phyloP scores from a whole-genome alignment of 2,797 vertebrate genomes.

The Euphonia xanthogaster region DNA sequence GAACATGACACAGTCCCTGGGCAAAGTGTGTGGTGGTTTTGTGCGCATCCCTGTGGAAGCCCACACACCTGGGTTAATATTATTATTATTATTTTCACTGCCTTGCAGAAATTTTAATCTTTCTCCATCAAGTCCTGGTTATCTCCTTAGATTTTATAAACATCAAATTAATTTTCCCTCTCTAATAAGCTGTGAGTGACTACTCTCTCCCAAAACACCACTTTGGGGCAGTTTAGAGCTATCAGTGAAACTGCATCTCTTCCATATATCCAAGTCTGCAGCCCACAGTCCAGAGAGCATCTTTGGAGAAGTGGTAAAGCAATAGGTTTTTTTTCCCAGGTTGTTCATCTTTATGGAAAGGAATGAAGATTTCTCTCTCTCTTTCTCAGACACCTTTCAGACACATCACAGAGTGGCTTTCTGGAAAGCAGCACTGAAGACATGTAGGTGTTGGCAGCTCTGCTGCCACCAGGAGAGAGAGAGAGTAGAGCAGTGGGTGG shows the following conservation, averaged over 20 bases:
- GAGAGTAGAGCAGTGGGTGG: background rate
- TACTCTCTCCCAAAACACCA: background rate
- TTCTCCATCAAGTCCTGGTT: background rate
- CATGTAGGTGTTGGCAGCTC: background rate
- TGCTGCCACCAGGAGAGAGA: background rate
- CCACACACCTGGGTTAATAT: background rate
- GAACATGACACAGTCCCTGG: background rate
- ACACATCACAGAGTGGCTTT: background rate
- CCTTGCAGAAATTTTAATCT: background rate
- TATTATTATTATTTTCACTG: background rate
- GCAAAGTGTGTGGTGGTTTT: background rate
- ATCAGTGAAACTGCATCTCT: background rate
- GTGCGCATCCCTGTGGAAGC: background rate
- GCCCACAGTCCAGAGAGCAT: background rate
- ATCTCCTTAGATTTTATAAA: background rate
- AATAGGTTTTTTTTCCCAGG: background rate
- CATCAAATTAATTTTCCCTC: background rate
- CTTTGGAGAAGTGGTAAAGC: background rate
- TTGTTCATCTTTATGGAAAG: background rate
- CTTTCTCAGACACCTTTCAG: slow-evolving; percentile 20
- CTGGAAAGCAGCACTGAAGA: background rate
- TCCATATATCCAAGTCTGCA: background rate
- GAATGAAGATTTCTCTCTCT: background rate
- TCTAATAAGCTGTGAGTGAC: background rate
- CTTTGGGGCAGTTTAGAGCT: background rate